Conservation (phyloP, 1,140 invertebrate species). For the Pectinophora gossypiella region DNA sequence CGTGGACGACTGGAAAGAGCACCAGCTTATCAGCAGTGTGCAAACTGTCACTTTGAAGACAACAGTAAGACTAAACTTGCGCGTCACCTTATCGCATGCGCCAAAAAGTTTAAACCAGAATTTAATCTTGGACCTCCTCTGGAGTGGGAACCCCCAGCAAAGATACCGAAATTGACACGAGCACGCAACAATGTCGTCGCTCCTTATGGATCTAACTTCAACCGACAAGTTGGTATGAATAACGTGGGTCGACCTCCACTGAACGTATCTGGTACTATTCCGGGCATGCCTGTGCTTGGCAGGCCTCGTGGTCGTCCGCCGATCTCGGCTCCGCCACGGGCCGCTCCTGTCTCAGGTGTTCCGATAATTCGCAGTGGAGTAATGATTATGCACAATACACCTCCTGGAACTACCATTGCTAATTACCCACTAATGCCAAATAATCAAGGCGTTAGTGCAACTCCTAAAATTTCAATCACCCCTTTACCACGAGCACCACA, state of each 20-base stretch:
- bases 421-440: conserved; percentile 63
- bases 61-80: conserved; percentile 94
- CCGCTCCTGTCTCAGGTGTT: conserved; percentile 51
- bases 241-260: conserved; percentile 50
- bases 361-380: conserved; percentile 66
- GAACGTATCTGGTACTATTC: conserved; percentile 37
- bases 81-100: conserved; percentile 91
- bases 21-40: conserved; percentile 93
- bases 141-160: conserved; percentile 94
- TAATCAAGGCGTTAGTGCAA: conserved; percentile 44
- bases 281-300: conserved; percentile 46
- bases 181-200: conserved; percentile 63
- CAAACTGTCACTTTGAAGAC: conserved; percentile 95
- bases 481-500: conserved; percentile 85
- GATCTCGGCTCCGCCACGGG: conserved; percentile 33
- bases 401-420: conserved; percentile 52
- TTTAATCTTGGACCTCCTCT: conserved; percentile 88
- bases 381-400: conserved; percentile 68
- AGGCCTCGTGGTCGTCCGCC: conserved; percentile 61
- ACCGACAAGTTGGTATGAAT: conserved; percentile 49
- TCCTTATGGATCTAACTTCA: conserved; percentile 53
- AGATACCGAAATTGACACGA: conserved; percentile 84
- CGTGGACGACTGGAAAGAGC: conserved; percentile 89
- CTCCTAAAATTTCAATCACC: conserved; percentile 94
- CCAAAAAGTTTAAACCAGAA: conserved; percentile 93